Base-by-base conservation (phyloP, 2,113 vertebrate genomes). In the Thunnus maccoyii region DNA sequence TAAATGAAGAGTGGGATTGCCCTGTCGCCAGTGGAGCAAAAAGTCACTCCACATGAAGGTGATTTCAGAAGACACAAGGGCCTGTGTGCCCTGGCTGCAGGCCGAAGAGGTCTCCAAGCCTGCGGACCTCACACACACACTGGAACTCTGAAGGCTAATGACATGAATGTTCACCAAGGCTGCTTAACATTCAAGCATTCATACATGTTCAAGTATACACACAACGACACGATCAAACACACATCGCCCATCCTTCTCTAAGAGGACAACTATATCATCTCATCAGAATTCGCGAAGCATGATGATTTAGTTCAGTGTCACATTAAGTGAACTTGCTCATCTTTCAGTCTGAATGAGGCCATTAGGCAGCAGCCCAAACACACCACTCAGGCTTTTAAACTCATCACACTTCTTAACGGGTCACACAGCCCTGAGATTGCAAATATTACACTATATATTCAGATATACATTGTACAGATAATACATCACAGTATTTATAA, bases 41-140 rank as follows among this genome's bases (percentile, higher is more conserved):
- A 81, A 91, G 88, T 94, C 93, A 86, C 81, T 91, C 88, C 89
- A 80, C 91, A 92, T 94, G 90, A 94, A 88, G 86, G 90, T 90
- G 90, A 92, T 89, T 82, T 81, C 78, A 85, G 75, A 66, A 91
- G 90, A 92, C 82, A 61, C 74, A 36, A 27, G 41, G 85, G 86
- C 78, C 81, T 60, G 67, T 30, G 84, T 76, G 78, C 70, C 78
- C 63, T 69, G 83, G 86, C 89, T 76, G 71, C 55, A 63, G 82
- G 80, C 84, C 27, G 74, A 79, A 15, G 55, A 61, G 66, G 72
- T 86, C 82, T 78, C 76, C 70, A 46, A 79, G 71, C 60, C 41
- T 58, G 54, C 55, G 36, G 78, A 90, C 85, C 89, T 80, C 81
- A 85, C 78, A 75, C 83, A 83, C 63, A 64, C 60, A 84, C 80